phyloP scores from a whole-genome alignment of 2,113 vertebrate genomes.

The Anser brachyrhynchus region DNA sequence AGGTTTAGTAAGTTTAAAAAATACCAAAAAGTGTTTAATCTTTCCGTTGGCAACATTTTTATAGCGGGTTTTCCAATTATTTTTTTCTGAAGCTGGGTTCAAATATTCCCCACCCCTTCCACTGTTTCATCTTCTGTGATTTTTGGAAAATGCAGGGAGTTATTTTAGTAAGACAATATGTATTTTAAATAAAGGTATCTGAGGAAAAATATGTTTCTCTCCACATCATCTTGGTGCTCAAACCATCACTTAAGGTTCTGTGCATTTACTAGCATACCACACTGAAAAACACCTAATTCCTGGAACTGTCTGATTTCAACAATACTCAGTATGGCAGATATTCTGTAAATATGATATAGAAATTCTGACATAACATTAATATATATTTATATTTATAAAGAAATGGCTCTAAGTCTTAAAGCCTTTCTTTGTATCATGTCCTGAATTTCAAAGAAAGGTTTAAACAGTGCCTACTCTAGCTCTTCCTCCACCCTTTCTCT shows the following conservation, averaged over 20 bases:
- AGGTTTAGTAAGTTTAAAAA: conserved; percentile 78
- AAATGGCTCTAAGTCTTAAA: neutral
- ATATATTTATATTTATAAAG: neutral
- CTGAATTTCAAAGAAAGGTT: neutral
- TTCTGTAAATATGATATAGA: neutral
- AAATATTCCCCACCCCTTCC: conserved; percentile 3
- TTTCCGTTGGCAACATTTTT: conserved; percentile 74
- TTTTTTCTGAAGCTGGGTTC: conserved; percentile 42
- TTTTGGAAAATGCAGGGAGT: conserved; percentile 66
- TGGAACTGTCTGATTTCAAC: neutral
- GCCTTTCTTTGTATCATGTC: neutral
- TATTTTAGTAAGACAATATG: conserved; percentile 74
- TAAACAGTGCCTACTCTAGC: neutral
- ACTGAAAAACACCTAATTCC: conserved; percentile 32
- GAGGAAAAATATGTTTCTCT: conserved; percentile 57
- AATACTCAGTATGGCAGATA: neutral
- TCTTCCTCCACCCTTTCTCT: neutral
- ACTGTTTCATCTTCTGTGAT: conserved; percentile 55
- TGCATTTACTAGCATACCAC: conserved; percentile 23
- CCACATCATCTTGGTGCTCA: conserved; percentile 55
- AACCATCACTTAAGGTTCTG: conserved; percentile 48
- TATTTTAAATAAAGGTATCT: conserved; percentile 69
- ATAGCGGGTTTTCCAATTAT: conserved; percentile 49
- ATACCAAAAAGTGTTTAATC: conserved; percentile 77
- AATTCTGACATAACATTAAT: neutral